phyloP scores from a whole-genome alignment of 2,797 vertebrate species.

The Onychomys torridus region DNA sequence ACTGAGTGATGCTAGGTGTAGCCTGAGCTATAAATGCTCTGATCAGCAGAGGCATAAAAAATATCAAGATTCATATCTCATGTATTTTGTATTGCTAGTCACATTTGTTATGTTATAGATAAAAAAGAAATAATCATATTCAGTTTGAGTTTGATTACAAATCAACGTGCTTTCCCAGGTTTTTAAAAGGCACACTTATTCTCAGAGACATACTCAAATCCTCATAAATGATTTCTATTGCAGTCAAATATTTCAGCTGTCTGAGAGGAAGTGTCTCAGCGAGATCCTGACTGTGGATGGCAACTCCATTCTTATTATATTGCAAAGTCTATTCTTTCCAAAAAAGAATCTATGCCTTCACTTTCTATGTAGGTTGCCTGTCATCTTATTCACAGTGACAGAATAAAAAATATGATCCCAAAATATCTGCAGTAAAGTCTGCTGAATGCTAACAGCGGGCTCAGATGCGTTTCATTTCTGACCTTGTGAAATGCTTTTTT shows the following conservation, averaged over 20 bases:
- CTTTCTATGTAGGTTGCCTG: constrained; percentile 58
- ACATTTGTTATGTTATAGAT: not conserved
- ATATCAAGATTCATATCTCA: rapidly evolving
- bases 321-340: not conserved
- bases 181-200: not conserved
- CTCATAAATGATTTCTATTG: constrained; percentile 59
- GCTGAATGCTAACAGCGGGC: constrained; percentile 59
- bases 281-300: not conserved
- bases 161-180: not conserved
- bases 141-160: not conserved
- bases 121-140: not conserved
- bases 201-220: not conserved
- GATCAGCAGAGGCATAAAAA: not conserved
- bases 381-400: constrained; percentile 32
- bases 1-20: not conserved
- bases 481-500: constrained; percentile 72
- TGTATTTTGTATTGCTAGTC: not conserved
- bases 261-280: not conserved
- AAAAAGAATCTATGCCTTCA: constrained; percentile 1
- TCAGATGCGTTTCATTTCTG: constrained; percentile 68
- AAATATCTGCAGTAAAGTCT: constrained; percentile 69
- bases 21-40: not conserved
- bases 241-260: constrained; percentile 6
- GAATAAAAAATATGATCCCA: not conserved
- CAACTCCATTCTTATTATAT: constrained; percentile 54